phyloP scores from a whole-genome alignment of 2,888 invertebrate species.

The Diarsia brunnea region DNA sequence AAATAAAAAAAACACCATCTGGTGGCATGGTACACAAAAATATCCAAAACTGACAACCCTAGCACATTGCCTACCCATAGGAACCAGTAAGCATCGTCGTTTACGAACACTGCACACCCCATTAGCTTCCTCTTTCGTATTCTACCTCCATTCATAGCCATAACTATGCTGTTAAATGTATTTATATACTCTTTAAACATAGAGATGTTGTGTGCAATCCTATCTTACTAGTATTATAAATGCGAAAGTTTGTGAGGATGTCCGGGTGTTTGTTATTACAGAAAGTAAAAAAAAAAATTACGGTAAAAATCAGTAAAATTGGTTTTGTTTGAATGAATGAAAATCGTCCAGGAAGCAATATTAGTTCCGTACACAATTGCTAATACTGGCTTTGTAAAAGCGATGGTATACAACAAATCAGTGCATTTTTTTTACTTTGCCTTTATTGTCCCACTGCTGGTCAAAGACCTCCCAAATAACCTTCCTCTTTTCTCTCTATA shows the following conservation, averaged over 20 bases:
- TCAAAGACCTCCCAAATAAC: no score
- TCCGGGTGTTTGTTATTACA: no score
- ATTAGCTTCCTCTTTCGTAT: constrained; percentile 50
- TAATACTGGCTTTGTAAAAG: not conserved
- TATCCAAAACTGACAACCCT: not conserved
- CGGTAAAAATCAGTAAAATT: constrained; percentile 53
- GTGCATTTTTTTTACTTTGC: no score
- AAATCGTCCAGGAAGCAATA: constrained; percentile 29
- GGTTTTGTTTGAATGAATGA: constrained; percentile 33
- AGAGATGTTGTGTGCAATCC: no score
- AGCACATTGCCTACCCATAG: constrained; percentile 20
- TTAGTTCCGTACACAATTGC: constrained; percentile 15
- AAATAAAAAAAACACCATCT: not conserved
- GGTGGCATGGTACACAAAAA: not conserved
- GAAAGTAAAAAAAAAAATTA: no score
- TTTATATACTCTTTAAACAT: constrained; percentile 18
- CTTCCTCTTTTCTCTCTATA: no score
- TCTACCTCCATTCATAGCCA: constrained; percentile 16
- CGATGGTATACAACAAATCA: not conserved
- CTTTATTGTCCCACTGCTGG: no score
- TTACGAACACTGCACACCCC: constrained; percentile 51
- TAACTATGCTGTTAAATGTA: constrained; percentile 24
- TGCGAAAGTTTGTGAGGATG: no score
- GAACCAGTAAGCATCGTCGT: constrained; percentile 43
- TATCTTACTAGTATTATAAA: no score